Evolutionary conservation across 2,113 vertebrate species (phyloP).

Genomic region (Entosphenus tridentatus): DNA sequence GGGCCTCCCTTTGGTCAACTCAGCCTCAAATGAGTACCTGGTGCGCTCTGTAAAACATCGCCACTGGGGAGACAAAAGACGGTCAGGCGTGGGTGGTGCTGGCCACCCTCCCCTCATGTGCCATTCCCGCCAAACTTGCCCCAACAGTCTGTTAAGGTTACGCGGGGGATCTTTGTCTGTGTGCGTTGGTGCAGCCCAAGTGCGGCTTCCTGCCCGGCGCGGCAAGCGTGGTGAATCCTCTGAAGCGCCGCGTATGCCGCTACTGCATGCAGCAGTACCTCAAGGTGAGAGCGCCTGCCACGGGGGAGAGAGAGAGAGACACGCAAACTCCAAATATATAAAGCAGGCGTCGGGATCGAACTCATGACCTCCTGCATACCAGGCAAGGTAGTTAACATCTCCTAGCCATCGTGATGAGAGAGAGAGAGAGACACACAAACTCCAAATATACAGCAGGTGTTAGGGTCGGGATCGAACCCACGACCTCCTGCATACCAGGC

Average conservation of each 20-base stretch:
- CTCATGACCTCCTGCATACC: no score
- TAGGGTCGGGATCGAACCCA: no score
- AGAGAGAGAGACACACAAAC: no score
- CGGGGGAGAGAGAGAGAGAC: no score
- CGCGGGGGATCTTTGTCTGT: not conserved
- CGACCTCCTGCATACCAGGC: no score
- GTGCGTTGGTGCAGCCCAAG: slow-evolving; percentile 45
- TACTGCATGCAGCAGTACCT: slow-evolving; percentile 91
- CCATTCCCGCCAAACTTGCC: no score
- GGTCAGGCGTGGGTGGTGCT: not conserved
- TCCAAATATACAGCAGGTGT: no score
- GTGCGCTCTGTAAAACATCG: not conserved
- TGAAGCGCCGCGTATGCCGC: slow-evolving; percentile 73
- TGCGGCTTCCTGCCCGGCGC: slow-evolving; percentile 86
- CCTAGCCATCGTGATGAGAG: no score
- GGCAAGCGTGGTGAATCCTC: slow-evolving; percentile 52
- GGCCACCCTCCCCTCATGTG: not conserved
- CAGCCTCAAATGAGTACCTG: not conserved
- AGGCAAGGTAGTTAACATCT: no score
- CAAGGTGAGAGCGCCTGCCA: slow-evolving; percentile 26
- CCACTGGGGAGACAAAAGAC: not conserved
- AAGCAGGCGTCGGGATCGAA: no score
- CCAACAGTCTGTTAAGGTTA: no score
- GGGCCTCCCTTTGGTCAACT: not conserved
- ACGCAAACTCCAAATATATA: no score